Evolutionary conservation across 1,140 invertebrate genomes (phyloP), one percentile per base, ranked within the genome.

Genomic region (Papilio polyxenes): DNA sequence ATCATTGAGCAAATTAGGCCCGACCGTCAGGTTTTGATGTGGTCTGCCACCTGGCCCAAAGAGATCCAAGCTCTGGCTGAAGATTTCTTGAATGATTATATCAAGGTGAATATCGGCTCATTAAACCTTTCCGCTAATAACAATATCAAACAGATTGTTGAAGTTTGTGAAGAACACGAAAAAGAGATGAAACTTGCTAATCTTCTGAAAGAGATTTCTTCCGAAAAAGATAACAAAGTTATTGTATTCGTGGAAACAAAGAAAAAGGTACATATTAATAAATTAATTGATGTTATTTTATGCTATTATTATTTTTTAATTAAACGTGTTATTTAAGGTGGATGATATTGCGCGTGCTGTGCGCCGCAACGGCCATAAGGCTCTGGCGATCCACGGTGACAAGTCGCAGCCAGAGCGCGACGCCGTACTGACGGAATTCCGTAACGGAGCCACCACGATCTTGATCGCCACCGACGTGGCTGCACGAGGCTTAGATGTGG

Each of bases 11-110:
- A 99, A 92, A 99, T 99, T 86, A 96, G 97, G 88, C 98, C 98
- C 7, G 98, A 99, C 91, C 96, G 98, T 74, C 99, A 99, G 94
- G 98, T 98, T 3, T 95, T 99, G 4, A 99, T 99, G 99, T 99
- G 99, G 98, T 99, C 98, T 74, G 99, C 99, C n/a, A 99, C 99
- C 9, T 99, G 99, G 99, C 99, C 99, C 1, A 99, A 99, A 93
- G 99, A 99, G 95, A 99, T 99, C 4, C 97, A 98, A 90, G 96
- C 96, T 44, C 93, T 99, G 0, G 99, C 99, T 81, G 98, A 99
- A 91, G 99, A 99, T 89, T 99, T 99, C 88, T 95, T 99, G 8
- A 97, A 95, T 81, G 97, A 99, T 92, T 99, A 99, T 88, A 96
- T 97, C 79, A 97, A 97, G 89, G 96, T 99, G 6, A 99, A 99